These are phyloP conservation scores for Adelphocoris suturalis DNA, from an alignment of 2,888 invertebrate species.

Conservation along the genomic window DNA sequence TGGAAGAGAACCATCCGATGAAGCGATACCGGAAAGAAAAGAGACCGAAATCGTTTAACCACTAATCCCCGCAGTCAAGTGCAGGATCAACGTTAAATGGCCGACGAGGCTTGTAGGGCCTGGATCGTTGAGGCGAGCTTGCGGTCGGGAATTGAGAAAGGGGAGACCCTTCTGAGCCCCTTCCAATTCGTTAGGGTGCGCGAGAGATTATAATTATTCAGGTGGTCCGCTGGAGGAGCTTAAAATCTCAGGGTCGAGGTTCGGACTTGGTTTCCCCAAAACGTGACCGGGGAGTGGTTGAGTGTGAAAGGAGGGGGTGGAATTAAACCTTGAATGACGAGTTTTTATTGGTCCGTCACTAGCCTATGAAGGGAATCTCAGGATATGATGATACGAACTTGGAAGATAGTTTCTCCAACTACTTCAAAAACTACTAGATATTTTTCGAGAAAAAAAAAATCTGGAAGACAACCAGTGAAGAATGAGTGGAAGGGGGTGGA, in stretches of 20 bases:
- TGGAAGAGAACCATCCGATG: too few relatives aligned
- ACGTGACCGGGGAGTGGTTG: not conserved
- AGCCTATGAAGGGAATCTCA: too few relatives aligned
- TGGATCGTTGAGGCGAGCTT: not conserved
- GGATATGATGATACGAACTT: too few relatives aligned
- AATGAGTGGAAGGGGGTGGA: too few relatives aligned
- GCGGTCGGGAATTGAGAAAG: conserved; percentile 13
- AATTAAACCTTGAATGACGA: too few relatives aligned
- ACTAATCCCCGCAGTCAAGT: not conserved
- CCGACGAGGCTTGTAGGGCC: not conserved
- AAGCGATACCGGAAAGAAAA: not conserved
- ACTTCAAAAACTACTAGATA: too few relatives aligned
- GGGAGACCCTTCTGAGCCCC: not conserved
- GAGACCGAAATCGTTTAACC: not conserved
- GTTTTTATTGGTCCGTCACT: too few relatives aligned
- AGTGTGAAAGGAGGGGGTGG: not conserved
- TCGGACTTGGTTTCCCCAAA: not conserved
- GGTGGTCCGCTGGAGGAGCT: not conserved
- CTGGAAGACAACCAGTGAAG: too few relatives aligned
- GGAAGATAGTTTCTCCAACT: too few relatives aligned
- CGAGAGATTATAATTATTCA: conserved; percentile 30
- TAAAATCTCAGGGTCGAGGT: not conserved
- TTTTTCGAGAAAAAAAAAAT: too few relatives aligned
- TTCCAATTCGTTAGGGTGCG: not conserved
- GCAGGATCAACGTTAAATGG: not conserved